Evolutionary conservation across 2,888 invertebrate genomes (phyloP), one percentile per base, ranked within the genome.

Genomic region (Scaptomyza polygonia): DNA sequence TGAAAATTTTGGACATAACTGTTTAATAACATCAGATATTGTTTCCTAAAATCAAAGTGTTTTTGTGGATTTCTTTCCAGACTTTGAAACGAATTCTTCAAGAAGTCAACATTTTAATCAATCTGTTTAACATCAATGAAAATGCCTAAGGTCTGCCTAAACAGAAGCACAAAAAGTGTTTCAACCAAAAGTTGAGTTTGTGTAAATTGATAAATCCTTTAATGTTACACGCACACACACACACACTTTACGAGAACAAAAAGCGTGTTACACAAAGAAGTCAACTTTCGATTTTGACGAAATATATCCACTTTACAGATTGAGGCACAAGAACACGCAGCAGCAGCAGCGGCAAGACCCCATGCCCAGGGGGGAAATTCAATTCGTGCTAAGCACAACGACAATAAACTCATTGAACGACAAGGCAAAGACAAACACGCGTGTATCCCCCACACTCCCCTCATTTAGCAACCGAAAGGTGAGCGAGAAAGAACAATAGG

Each of bases 271-370:
- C 45, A 55, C 52, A 57, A 47, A 14, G 49, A 83, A 86, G 72
- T 78, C 87, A 84, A 84, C 85, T 84, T 84, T 88, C 84, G 82
- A 88, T 84, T 88, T 84, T 63, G 42, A 8, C 61, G 65, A 78
- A 86, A 84, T 88, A 88, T 88, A 88, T 88, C 85, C 73, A 81
- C 73, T 88, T 86, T 86, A 73, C 63, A 83, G 87, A 81, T 88
- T 86, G 79, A 62, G 77, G 57, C 79, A 32, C 53, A 43, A 32
- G 55, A 58, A 63, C 65, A 27, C 40, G 30, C 25, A 30, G 34
- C 48, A n/a, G 32, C 12, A 36, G 25, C 45, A 30, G 64, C 54
- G 40, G 43, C 49, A 32, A 16, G 3, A 29, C 25, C 27, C 6
- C 6, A 18, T 34, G 21, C 44, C 72, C 66, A 54, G 61, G 68